These are phyloP conservation scores for Taurulus bubalis DNA, from an alignment of 2,113 vertebrate species.

Conservation along the genomic window DNA sequence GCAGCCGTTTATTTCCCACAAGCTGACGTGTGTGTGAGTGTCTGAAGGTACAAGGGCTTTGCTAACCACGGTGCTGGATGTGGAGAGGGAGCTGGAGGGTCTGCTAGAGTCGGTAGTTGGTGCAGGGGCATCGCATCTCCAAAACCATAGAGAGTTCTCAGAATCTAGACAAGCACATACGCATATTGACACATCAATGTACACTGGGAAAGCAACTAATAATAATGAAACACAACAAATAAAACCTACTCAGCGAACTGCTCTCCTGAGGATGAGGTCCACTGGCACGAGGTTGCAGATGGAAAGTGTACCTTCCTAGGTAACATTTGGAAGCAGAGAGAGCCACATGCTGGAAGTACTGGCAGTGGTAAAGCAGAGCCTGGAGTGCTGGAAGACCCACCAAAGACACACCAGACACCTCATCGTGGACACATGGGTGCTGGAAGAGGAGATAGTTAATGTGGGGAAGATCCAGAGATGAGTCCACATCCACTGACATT, in stretches of 20 bases:
- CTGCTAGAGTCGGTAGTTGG: slow-evolving; percentile 73
- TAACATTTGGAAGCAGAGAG: slow-evolving; percentile 88
- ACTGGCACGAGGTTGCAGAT: slow-evolving; percentile 67
- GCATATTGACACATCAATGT: background rate
- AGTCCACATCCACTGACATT: background rate
- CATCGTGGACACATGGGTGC: slow-evolving; percentile 94
- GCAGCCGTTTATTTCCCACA: background rate
- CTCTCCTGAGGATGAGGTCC: slow-evolving; percentile 34
- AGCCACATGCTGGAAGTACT: slow-evolving; percentile 90
- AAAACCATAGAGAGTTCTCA: slow-evolving; percentile 88
- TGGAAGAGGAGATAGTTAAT: slow-evolving; percentile 63
- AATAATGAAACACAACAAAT: background rate
- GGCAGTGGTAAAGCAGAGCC: slow-evolving; percentile 91
- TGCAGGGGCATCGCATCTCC: slow-evolving; percentile 77
- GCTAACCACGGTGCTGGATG: slow-evolving; percentile 93
- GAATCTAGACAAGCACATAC: slow-evolving; percentile 78
- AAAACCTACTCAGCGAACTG: slow-evolving; percentile 55
- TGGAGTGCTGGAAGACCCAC: slow-evolving; percentile 90
- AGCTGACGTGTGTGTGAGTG: slow-evolving; percentile 5
- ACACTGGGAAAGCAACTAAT: background rate
- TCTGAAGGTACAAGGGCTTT: background rate
- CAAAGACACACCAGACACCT: slow-evolving; percentile 90
- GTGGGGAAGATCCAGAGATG: background rate
- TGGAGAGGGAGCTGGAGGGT: slow-evolving; percentile 88
- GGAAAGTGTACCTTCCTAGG: slow-evolving; percentile 85